Base-by-base conservation (phyloP, 2,888 invertebrate species). In the Dryomyza anilis region DNA sequence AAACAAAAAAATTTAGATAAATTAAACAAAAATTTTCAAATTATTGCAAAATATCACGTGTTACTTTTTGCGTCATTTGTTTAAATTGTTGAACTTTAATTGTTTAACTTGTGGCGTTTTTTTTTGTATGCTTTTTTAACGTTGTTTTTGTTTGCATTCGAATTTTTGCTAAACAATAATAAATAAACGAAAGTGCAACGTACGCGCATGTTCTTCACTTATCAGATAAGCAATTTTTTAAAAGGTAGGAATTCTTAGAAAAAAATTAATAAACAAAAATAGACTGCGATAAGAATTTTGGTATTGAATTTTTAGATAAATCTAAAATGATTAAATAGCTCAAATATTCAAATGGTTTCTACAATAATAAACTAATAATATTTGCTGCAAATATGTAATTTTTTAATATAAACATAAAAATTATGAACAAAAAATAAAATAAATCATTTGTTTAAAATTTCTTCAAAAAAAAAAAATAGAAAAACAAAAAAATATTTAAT, bases 31-130 rank as follows among this genome's bases (percentile, higher is more conserved):
- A 19, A 14, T 6, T 30, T 16, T n/a, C n/a, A 16, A 29, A 50
- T 39, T 25, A 14, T 27, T 6, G 6, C n/a, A 6, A 16, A 29
- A n/a, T 10, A 39, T 12, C 46, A 56, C 55, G 55, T 55, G 36
- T 36, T n/a, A 55, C 19, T 21, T 55, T 36, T 53, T 55, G 55
- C 55, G 55, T 55, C 55, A 55, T 55, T 55, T 36, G 16, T 55
- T 21, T 23, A 7, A 36, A n/a, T 36, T 21, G 2, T 55, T 21
- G 8, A 3, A 3, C 8, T 12, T 27, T 23, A 25, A 25, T 21
- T 14, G 0, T 7, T 4, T 55, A 48, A 6, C 25, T 48, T 23
- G 25, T 48, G 7, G n/a, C n/a, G n/a, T n/a, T n/a, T n/a, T n/a
- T n/a, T n/a, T 48, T 10, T 23, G 23, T 3, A 12, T 23, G 21